These are phyloP conservation scores for Menidia beryllina DNA, from an alignment of 2,113 vertebrate species.

Conservation along the genomic window DNA sequence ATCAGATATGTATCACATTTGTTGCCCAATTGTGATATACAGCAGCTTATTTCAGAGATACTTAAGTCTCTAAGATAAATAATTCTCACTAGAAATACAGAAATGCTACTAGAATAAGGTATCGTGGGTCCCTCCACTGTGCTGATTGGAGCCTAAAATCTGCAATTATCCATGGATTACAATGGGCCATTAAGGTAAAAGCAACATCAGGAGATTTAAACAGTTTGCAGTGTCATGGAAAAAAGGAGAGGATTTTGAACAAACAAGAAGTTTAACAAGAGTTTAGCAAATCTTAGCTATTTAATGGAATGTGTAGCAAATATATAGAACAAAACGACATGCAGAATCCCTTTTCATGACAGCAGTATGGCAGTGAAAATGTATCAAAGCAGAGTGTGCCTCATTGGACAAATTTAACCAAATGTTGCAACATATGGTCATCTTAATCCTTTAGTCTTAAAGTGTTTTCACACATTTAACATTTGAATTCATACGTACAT, in stretches of 20 bases:
- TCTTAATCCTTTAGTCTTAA: neutral
- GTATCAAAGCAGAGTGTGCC: slow-evolving; percentile 9
- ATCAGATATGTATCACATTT: neutral
- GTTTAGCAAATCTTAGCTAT: neutral
- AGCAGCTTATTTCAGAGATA: neutral
- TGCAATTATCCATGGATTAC: neutral
- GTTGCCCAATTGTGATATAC: neutral
- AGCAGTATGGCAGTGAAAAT: slow-evolving; percentile 11
- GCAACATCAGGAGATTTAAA: neutral
- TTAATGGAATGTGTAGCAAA: neutral
- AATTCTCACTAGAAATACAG: neutral
- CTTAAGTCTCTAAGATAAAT: neutral
- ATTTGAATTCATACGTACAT: slow-evolving; percentile 15
- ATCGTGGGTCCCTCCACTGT: neutral
- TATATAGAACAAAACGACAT: neutral
- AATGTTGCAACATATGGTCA: neutral
- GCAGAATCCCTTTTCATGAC: neutral
- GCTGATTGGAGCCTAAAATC: neutral
- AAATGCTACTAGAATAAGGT: neutral
- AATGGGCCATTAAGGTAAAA: neutral
- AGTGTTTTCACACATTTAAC: neutral
- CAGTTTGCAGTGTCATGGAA: no score
- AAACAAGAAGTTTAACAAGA: neutral
- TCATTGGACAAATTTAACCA: neutral
- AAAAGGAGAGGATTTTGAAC: neutral